Conservation (phyloP, 2,797 vertebrate species). For the Myotis planiceps region DNA sequence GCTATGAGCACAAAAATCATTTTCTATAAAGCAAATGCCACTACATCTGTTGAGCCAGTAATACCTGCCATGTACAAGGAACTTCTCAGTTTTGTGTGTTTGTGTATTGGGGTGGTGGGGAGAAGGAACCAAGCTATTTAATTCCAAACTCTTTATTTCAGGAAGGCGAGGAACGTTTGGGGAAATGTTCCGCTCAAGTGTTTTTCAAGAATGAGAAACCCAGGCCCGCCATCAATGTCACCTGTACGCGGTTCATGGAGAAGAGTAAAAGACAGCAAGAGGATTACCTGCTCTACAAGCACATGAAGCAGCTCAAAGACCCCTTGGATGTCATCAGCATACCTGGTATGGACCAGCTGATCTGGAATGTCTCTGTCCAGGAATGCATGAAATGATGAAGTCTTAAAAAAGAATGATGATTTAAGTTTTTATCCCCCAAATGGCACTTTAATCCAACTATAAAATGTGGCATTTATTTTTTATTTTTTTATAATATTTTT, state of each 20-base stretch:
- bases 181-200: conserved; percentile 84
- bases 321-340: conserved; percentile 73
- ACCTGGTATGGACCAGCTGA: conserved; percentile 80
- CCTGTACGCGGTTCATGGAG: conserved; percentile 72
- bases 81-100: not conserved
- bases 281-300: conserved; percentile 80
- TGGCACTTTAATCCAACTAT: not conserved
- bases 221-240: conserved; percentile 76
- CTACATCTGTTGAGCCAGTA: not conserved
- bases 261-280: conserved; percentile 63
- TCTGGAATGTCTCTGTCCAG: not conserved
- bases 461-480: not conserved
- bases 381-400: not conserved
- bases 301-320: conserved; percentile 75
- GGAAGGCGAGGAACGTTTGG: conserved; percentile 75
- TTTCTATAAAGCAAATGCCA: not conserved
- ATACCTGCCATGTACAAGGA: not conserved
- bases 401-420: not conserved
- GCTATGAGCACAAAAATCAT: not conserved
- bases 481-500: too few species aligned
- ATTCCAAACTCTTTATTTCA: conserved; percentile 55
- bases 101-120: fast-evolving
- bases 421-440: not conserved
- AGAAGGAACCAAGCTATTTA: not conserved
- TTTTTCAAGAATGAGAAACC: conserved; percentile 81